Percentiles rank a stretch among this genome's conserved stretches.
Conservation (phyloP, 2,888 invertebrate species). For the Drosophila anomalata region DNA sequence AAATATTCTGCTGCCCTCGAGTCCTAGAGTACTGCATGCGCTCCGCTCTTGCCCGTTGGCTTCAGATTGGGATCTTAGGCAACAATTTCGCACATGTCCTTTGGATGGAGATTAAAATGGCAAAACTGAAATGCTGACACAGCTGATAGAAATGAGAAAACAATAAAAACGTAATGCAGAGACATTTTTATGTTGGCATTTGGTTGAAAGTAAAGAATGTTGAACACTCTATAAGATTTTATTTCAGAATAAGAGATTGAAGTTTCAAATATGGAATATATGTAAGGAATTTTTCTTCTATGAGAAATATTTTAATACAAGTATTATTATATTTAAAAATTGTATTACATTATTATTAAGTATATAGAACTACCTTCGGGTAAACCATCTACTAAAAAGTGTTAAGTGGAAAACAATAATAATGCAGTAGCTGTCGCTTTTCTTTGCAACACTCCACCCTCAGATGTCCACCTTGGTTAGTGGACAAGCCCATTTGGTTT, state of each 20-base stretch:
- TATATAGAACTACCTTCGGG: too few relatives aligned
- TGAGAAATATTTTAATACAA: too few relatives aligned
- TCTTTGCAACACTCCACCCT: constrained; percentile 2
- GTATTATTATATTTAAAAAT: too few relatives aligned
- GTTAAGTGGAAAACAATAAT: constrained; percentile 75
- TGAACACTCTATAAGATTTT: background rate
- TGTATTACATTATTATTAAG: too few relatives aligned
- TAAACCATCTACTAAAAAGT: constrained; percentile 45
- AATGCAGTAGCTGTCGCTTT: constrained; percentile 37
- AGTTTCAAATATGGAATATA: constrained; percentile 9
- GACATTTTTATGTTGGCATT: constrained; percentile 11
- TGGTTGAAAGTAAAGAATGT: background rate
- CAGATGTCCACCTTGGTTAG: background rate
- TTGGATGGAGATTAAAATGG: constrained; percentile 67
- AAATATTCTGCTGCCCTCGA: constrained; percentile 70
- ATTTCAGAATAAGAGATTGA: too few relatives aligned
- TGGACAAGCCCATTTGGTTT: constrained; percentile 69
- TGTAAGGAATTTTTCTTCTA: too few relatives aligned
- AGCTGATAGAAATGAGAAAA: constrained; percentile 46
- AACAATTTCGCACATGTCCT: constrained; percentile 81
- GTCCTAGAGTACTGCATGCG: background rate
- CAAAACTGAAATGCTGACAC: constrained; percentile 73
- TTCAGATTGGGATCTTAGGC: constrained; percentile 77
- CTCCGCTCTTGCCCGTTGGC: constrained; percentile 27
- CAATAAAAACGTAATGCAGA: constrained; percentile 31